Evolutionary conservation across 2,888 invertebrate genomes (phyloP).

Genomic region (Lithophane ornitopus): DNA sequence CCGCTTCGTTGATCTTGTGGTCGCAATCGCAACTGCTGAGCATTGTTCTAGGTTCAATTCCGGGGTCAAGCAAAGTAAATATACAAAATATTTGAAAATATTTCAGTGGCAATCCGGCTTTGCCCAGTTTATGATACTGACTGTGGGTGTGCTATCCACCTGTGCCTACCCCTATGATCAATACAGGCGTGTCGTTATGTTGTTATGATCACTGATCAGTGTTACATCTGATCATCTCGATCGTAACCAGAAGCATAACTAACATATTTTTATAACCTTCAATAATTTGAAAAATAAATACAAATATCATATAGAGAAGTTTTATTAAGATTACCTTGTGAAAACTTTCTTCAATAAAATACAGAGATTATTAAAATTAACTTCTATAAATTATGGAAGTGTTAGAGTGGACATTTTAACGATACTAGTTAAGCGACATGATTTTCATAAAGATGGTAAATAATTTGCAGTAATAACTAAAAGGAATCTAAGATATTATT

Average conservation of each 20-base stretch:
- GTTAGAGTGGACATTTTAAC: background rate
- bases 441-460: background rate
- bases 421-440: background rate
- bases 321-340: background rate
- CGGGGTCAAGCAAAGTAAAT: background rate
- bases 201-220: background rate
- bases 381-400: background rate
- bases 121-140: background rate
- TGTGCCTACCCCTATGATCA: background rate
- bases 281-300: background rate
- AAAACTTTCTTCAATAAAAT: slow-evolving; percentile 2
- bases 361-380: background rate
- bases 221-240: too few relatives aligned
- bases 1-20: background rate
- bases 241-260: background rate
- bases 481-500: background rate
- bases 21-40: background rate
- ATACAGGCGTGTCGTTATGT: background rate
- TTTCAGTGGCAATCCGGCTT: background rate
- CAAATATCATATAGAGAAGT: background rate
- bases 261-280: background rate
- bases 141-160: background rate
- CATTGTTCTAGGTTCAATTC: background rate
- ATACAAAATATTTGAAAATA: background rate
- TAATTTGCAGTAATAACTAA: background rate